These are phyloP conservation scores for Callyntrura sp. DNA, from an alignment of 2,888 invertebrate species.

Conservation along the genomic window DNA sequence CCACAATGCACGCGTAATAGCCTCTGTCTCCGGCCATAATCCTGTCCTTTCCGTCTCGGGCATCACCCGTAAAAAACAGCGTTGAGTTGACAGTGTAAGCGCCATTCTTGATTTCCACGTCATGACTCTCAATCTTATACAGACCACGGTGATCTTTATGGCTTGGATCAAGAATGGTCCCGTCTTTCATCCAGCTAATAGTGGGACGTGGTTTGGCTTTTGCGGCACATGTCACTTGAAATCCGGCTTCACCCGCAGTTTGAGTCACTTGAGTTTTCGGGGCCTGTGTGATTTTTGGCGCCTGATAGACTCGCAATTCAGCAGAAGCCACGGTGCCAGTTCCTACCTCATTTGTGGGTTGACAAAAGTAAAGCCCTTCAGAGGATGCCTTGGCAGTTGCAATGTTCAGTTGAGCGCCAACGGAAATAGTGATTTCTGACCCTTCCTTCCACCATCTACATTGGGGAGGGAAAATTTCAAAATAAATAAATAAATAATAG, in stretches of 20 bases:
- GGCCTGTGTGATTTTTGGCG: constrained; percentile 93
- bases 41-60: constrained; percentile 86
- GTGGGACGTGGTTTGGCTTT: constrained; percentile 95
- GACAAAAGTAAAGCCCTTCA: constrained; percentile 96
- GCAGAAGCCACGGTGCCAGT: constrained; percentile 94
- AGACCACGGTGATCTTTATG: constrained; percentile 87
- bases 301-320: constrained; percentile 94
- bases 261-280: constrained; percentile 92
- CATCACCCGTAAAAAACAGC: constrained; percentile 92
- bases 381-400: constrained; percentile 93
- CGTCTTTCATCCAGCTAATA: constrained; percentile 95
- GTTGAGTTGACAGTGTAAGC: constrained; percentile 94
- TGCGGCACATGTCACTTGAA: constrained; percentile 93
- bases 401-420: constrained; percentile 94
- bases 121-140: constrained; percentile 93
- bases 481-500: neutral
- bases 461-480: neutral
- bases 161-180: constrained; percentile 91
- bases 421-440: constrained; percentile 89
- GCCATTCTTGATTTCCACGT: constrained; percentile 91
- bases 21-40: constrained; percentile 91
- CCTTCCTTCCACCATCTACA: constrained; percentile 92
- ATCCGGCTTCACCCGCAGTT: constrained; percentile 92
- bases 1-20: constrained; percentile 94
- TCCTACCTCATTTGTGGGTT: constrained; percentile 95